Evolutionary conservation across 2,797 vertebrate species (phyloP), one percentile per base, ranked within the genome.

Genomic region (Tinamus major): DNA sequence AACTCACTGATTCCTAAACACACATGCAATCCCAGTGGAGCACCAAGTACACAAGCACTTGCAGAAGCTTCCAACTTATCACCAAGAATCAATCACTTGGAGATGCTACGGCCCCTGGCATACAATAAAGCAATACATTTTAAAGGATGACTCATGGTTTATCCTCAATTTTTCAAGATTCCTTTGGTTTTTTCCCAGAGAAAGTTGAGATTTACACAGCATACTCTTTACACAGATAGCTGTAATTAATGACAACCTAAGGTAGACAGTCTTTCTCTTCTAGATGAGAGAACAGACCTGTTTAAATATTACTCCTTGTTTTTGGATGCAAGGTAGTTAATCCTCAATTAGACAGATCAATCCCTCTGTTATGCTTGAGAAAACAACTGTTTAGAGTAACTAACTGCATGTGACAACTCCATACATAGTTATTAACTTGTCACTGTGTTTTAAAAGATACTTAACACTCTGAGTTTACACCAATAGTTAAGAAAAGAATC

Each of bases 401-500:
- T 93, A 83, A 83, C 29, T 93, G 26, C 49, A 79, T 11, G 24
- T 79, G 92, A 93, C 35, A 92, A 94, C 96, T 70, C 62, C 72
- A 85, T 53, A 79, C 89, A 89, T 49, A 76, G 42, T 90, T 79
- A 97, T 96, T 97, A 96, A 95, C 81, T 67, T 95, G 92, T 95
- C 92, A 92, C 61, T 27, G 10, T 87, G 17, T 67, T 94, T 81
- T 74, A 84, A 81, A 58, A 92, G 44, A 78, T 72, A 78, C 27
- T 90, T 83, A 92, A 90, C 55, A 75, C 81, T 74, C 59, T 63
- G 23, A 79, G 23, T 65, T 92, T 92, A 67, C 37, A 90, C 44
- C 44, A 89, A 1, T 29, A 49, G 58, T 74, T 89, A 89, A 78
- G 39, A 27, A 17, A 19, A 91, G 8, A 80, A 5, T 35, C 18